Base-by-base conservation (phyloP, 2,113 vertebrate species). In the Rhizomys pruinosus region DNA sequence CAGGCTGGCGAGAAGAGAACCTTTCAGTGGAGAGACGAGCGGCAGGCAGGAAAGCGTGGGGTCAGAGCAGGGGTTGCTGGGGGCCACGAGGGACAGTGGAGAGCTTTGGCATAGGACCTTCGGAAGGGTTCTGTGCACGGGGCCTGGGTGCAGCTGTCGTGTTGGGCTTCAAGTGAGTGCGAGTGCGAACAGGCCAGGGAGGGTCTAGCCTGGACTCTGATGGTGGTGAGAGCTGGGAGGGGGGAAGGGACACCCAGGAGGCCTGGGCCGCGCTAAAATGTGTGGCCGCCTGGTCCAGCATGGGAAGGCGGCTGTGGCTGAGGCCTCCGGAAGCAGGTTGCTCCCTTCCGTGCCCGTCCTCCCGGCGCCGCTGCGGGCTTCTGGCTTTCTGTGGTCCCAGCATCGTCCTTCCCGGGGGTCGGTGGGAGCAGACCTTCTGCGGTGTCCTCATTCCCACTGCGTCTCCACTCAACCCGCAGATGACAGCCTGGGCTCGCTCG, bases 401-500 rank as follows among this genome's bases (percentile, higher is more conserved):
- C 25, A 11, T 11, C 52, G 61, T 20, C 34, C 69, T 80, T 64
- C 17, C n/a, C 6, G 8, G 39, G n/a, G 55, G 0, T 1, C 22
- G 73, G 37, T 23, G 20, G 81, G 63, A 32, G 0, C 5, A 0
- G 13, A 64, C 17, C 34, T 12, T 29, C 34, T 3, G 5, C 57
- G 7, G 68, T 47, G 12, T 2, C 0, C 7, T 37, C 76, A 11
- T 57, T 74, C 13, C n/a, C 29, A 64, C 25, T 13, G 20, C 10
- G 1, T 25, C 25, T 23, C 63, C 52, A 11, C 66, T 32, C 25
- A 0, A 17, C 52, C 79, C 95, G 0, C 98, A 99, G 99, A 99
- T 95, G 99, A 99, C 98, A 99, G 98, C 97, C 91, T 99, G 98
- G 99, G 99, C 92, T 96, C 98, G 1, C 98, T 99, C 71, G 99